Percentiles rank a stretch among this genome's conserved stretches.
phyloP scores from a whole-genome alignment of 2,113 vertebrate genomes.

The Hiodon alosoides region DNA sequence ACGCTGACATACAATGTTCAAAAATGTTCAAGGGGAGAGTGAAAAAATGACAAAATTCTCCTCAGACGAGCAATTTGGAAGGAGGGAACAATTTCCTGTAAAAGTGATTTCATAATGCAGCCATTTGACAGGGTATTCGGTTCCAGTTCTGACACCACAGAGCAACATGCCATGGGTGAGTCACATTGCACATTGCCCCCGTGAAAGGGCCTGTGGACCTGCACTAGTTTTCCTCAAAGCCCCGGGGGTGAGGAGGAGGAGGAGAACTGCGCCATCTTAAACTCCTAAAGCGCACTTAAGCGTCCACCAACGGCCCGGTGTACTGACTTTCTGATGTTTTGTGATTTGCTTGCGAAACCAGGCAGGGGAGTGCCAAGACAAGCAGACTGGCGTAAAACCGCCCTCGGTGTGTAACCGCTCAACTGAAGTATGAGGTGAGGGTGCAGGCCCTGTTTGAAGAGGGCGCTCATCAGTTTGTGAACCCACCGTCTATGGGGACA shows the following conservation, averaged over 20 bases:
- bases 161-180: slow-evolving; percentile 29
- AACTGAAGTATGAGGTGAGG: background rate
- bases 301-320: background rate
- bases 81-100: slow-evolving; percentile 27
- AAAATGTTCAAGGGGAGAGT: background rate
- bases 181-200: slow-evolving; percentile 36
- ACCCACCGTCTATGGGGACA: background rate
- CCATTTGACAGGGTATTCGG: slow-evolving; percentile 33
- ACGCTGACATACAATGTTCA: background rate
- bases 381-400: background rate
- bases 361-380: background rate
- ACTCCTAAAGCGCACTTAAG: background rate
- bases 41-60: slow-evolving; percentile 9
- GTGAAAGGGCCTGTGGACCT: slow-evolving; percentile 10
- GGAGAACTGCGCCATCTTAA: slow-evolving; percentile 8
- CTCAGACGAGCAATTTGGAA: slow-evolving; percentile 28
- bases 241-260: slow-evolving; percentile 16
- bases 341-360: background rate
- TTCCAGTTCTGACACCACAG: slow-evolving; percentile 28
- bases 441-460: background rate
- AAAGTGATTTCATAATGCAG: slow-evolving; percentile 36
- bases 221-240: slow-evolving; percentile 27
- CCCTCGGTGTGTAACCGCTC: background rate
- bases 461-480: too few species aligned
- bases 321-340: background rate